phyloP scores from a whole-genome alignment of 2,113 vertebrate species.

The Scartelaos histophorus region DNA sequence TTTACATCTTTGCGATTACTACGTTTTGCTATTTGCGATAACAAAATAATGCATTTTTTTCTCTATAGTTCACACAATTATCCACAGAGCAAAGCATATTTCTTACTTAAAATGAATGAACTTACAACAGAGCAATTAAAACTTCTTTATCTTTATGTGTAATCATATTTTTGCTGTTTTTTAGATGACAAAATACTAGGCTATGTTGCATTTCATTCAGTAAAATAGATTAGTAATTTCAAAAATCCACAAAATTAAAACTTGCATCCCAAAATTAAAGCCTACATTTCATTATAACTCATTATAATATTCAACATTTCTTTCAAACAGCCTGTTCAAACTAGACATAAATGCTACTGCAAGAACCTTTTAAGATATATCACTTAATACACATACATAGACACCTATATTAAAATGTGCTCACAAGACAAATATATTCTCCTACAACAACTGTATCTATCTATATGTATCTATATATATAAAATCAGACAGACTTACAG shows the following conservation, averaged over 20 bases:
- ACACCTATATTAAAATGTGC: background rate
- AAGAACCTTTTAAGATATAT: background rate
- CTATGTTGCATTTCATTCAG: background rate
- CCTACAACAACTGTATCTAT: conserved; percentile 4
- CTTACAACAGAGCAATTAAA: no score
- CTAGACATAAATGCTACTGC: background rate
- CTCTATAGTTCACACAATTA: background rate
- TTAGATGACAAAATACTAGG: no score
- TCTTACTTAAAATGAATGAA: background rate
- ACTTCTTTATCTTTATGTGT: no score
- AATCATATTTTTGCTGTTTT: no score
- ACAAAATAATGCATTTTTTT: conserved; percentile 15
- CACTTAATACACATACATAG: background rate
- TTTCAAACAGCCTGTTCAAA: background rate
- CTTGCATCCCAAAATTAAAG: background rate
- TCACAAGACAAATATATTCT: background rate
- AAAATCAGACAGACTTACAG: conserved; percentile 68
- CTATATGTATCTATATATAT: background rate
- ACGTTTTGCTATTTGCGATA: conserved; percentile 41
- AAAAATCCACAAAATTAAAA: background rate
- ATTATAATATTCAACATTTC: no score
- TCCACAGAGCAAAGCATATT: background rate
- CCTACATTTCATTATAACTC: background rate
- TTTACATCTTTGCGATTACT: conserved; percentile 10
- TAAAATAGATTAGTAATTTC: background rate